phyloP scores from a whole-genome alignment of 1,140 invertebrate genomes.

The Anoplolepis gracilipes region DNA sequence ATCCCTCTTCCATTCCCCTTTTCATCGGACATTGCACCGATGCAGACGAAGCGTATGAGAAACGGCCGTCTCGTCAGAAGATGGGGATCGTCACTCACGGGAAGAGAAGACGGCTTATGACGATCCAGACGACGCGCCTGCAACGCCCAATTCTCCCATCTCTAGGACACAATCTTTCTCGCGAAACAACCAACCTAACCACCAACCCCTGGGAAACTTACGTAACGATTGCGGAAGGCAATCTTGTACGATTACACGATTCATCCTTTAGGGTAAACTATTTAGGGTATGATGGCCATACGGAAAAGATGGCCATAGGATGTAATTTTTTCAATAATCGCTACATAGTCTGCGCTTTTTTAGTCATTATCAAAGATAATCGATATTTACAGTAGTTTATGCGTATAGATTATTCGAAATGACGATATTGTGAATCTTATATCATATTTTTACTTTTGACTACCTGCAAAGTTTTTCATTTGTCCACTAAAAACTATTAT shows the following conservation, averaged over 20 bases:
- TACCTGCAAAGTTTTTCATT: no score
- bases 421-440: no score
- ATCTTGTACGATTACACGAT: background rate
- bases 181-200: background rate
- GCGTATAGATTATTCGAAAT: no score
- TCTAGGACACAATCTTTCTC: constrained; percentile 8
- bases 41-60: constrained; percentile 54
- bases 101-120: constrained; percentile 27
- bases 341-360: no score
- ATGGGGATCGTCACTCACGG: constrained; percentile 38
- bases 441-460: no score
- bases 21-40: constrained; percentile 61
- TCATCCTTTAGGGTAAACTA: no score
- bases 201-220: constrained; percentile 16
- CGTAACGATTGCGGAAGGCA: background rate
- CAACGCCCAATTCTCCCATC: background rate
- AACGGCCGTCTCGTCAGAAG: constrained; percentile 40
- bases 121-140: background rate
- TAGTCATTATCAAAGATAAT: no score
- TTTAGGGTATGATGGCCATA: no score
- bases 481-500: no score
- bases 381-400: no score
- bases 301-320: no score
- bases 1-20: background rate
- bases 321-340: no score